Conservation (phyloP, 2,797 vertebrate species). For the Anisognathus igniventris region DNA sequence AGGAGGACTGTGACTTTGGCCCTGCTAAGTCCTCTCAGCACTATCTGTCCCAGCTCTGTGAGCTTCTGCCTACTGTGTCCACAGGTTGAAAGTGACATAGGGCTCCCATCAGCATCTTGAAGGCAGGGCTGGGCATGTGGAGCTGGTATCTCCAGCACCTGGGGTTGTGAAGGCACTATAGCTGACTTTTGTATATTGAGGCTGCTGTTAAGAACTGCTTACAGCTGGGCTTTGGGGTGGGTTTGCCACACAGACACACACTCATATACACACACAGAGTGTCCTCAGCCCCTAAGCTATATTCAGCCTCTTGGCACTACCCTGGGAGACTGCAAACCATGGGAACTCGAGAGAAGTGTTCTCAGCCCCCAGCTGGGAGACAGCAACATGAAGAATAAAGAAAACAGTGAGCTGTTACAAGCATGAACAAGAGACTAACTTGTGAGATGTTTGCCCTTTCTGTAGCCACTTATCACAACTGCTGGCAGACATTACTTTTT, state of each 20-base stretch:
- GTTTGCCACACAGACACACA: not conserved
- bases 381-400: not conserved
- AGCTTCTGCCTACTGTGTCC: not conserved
- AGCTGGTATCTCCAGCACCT: not conserved
- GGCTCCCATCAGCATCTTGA: not conserved
- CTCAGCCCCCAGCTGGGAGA: not conserved
- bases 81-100: not conserved
- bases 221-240: not conserved
- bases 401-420: not conserved
- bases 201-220: not conserved
- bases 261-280: not conserved
- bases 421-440: not conserved
- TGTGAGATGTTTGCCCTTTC: not conserved
- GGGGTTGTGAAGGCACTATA: not conserved
- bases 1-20: not conserved
- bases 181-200: not conserved
- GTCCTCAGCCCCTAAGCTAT: not conserved
- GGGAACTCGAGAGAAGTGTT: not conserved
- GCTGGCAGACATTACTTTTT: not conserved
- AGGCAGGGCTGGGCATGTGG: not conserved
- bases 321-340: not conserved
- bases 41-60: not conserved
- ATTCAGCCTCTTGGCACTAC: not conserved
- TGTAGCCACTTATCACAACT: not conserved
- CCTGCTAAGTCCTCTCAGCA: not conserved